Evolutionary conservation across 2,113 vertebrate genomes (phyloP), one percentile per base, ranked within the genome.

Genomic region (Zosterops japonicus): DNA sequence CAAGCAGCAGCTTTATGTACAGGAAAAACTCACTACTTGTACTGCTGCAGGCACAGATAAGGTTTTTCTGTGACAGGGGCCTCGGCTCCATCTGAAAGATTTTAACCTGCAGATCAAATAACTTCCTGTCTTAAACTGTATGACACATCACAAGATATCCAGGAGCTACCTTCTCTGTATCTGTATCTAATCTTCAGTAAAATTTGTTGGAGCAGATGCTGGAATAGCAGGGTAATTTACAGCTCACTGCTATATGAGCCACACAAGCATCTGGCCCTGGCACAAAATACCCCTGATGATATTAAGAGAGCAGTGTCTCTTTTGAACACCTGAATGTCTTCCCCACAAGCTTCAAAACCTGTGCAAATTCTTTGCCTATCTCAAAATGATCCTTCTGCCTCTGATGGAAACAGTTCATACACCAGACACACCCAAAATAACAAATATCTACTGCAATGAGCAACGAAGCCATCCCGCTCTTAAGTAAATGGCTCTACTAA

Each of bases 141-240:
- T 76, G 47, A 75, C 60, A 50, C 8, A 42, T 55, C 68, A 9
- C 2, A 7, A 80, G 59, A 86, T 83, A 93, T 5, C 24, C 56
- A 78, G 14, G 44, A 93, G 68, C 84, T 59, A 74, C n/a, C 36
- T n/a, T 49, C 49, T 72, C 81, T 14, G 3, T 69, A 76, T 53
- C 50, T 72, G 9, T 9, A 18, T 36, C 56, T 64, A 44, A 69
- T 44, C 69, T 86, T 63, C 47, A 85, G 41, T 36, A 78, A 55
- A 77, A 69, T 41, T 68, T 25, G 47, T 8, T 83, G 71, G 12
- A 88, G 41, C 59, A 90, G 88, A 81, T 44, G 47, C 42, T 59
- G 42, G 39, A 90, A 75, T 59, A 83, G 47, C 65, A 86, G 46
- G 71, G 33, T 52, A 70, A 86, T 49, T 88, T 89, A 56, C 60